Base-by-base conservation (phyloP, 2,888 invertebrate genomes). In the Lymantria dispar region DNA sequence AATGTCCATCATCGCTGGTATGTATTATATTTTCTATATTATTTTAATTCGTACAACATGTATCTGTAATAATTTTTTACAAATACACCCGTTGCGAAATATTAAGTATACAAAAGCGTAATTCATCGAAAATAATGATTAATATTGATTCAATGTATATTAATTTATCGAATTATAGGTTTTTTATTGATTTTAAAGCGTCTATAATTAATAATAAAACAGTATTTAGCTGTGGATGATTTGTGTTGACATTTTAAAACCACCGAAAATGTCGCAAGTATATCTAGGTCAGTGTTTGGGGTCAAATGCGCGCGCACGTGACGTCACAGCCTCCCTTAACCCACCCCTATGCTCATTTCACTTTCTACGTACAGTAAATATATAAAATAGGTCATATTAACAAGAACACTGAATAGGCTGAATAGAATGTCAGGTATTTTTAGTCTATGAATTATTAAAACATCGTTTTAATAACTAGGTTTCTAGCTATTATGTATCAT, bases 221-320 rank as follows among this genome's bases (percentile, higher is more conserved):
- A n/a, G 12, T 73, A 74, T 66, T 68, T 62, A 57, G 62, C 71
- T 68, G 64, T 67, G 69, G 71, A 74, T 71, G 64, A 74, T 68
- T 65, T 68, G 70, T 87, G 87, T 89, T 88, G 90, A 87, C 88
- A 88, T 87, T 83, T 83, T 62, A 64, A 49, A 22, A 22, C n/a
- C 51, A 59, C 60, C 49, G 54, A 58, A 62, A 66, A 65, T 85
- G 83, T 87, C 83, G 86, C 81, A 86, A 87, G 76, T 54, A 46
- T 61, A 89, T 78, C 75, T 90, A 68, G 90, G 90, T 90, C 89
- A 89, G 41, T 41, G 57, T 65, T 69, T 66, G 70, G 74, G 80
- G 83, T 80, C 78, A 74, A 55, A 13, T 79, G 85, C 87, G 88
- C 85, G 83, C 89, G 88, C 87, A 76, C 11, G 68, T 80, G 81